Evolutionary conservation across 2,888 invertebrate genomes (phyloP), one percentile per base, ranked within the genome.

Genomic region (Colostygia pectinataria): DNA sequence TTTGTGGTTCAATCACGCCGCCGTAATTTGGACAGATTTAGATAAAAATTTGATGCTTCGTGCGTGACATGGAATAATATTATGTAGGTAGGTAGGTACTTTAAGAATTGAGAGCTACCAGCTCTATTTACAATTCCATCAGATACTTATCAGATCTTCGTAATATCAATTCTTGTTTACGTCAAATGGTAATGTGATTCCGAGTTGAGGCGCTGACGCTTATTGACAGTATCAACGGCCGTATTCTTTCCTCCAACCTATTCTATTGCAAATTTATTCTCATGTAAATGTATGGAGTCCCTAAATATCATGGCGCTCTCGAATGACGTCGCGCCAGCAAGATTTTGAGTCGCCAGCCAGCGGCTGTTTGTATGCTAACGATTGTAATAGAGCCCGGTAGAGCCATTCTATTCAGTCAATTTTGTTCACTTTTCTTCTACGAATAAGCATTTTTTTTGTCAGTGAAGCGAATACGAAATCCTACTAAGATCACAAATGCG

Each of bases 351-450:
- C 36, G 45, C 40, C 42, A 42, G 45, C 40, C 42, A 42, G 25
- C 12, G 32, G 40, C 44, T 44, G 40, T 51, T 51, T 51, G 41
- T 41, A 51, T 51, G 51, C 45, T 45, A 45, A 51, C 40, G 45
- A 32, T 14, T 9, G 23, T 34, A 40, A 10, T 24, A 40, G 34
- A 20, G 25, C 29, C 37, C 37, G 36, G 41, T 37, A 36, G 4
- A 36, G 36, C 24, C 14, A 32, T 42, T 43, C 12, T 33, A 14
- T 40, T 9, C 44, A 41, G 32, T 14, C 37, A 41, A 41, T 45
- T 45, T 44, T 41, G 18, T 20, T 31, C 40, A 27, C 25, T 36
- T 36, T 40, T 32, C 40, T 23, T 32, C 45, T 32, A 15, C 32
- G 39, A 38, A 42, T 32, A 38, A 31, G 18, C 14, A 27, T 41